Evolutionary conservation across 1,140 invertebrate genomes (phyloP).

Genomic region (Halotydeus destructor): DNA sequence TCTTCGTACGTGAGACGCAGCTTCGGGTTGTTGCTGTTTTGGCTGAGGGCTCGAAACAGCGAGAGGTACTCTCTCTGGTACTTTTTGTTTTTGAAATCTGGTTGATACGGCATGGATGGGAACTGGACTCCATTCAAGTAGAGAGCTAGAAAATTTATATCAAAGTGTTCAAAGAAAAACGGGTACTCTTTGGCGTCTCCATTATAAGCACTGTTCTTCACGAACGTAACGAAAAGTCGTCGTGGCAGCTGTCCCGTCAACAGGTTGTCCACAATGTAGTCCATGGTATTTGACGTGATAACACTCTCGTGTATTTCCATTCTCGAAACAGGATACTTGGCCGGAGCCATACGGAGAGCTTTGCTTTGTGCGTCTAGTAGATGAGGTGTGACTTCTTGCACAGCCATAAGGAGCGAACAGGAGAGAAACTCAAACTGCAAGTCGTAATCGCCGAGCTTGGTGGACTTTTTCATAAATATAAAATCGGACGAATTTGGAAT

Average conservation of each 20-base stretch:
- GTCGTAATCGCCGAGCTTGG: not conserved
- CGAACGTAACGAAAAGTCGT: slow-evolving; percentile 7
- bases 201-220: slow-evolving; percentile 6
- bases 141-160: slow-evolving; percentile 6
- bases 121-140: slow-evolving; percentile 3
- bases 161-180: not conserved
- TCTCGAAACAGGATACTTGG: slow-evolving; percentile 10
- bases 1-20: not conserved
- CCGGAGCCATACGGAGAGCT: slow-evolving; percentile 5
- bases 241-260: slow-evolving; percentile 12
- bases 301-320: slow-evolving; percentile 14
- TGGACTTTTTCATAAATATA: not conserved
- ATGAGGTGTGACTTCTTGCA: not conserved
- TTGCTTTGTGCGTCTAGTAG: slow-evolving; percentile 12
- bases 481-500: slow-evolving; percentile 1
- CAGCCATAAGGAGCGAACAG: not conserved
- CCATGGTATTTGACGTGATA: slow-evolving; percentile 11
- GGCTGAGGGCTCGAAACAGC: slow-evolving; percentile 5
- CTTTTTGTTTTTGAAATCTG: slow-evolving; percentile 7
- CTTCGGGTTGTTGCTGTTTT: not conserved
- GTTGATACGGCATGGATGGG: slow-evolving; percentile 1
- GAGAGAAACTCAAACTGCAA: not conserved
- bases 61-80: not conserved
- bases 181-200: slow-evolving; percentile 4
- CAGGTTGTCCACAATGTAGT: slow-evolving; percentile 14